Percentiles rank a stretch among this genome's conserved stretches.
Evolutionary conservation across 2,888 invertebrate species (phyloP).

Genomic region (Candidula unifasciata): DNA sequence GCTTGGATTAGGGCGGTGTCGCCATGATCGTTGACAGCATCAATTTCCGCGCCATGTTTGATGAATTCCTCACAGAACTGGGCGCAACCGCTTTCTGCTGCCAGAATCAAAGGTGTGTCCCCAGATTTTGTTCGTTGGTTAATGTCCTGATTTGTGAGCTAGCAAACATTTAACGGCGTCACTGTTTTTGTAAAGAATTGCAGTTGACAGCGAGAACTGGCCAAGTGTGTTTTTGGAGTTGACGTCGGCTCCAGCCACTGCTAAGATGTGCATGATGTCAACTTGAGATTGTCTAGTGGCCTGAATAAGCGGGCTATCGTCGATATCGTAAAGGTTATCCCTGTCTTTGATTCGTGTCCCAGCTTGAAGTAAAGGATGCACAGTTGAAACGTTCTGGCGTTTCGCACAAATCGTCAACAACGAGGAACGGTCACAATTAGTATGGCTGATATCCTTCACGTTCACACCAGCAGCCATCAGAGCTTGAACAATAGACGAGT

Average conservation of each 20-base stretch:
- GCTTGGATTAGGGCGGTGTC: slow-evolving; percentile 42
- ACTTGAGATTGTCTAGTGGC: background rate
- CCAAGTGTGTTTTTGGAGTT: background rate
- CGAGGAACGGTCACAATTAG: background rate
- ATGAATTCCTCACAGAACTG: slow-evolving; percentile 14
- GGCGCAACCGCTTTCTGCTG: slow-evolving; percentile 14
- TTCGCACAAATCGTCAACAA: background rate
- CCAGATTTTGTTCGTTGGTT: slow-evolving; percentile 18
- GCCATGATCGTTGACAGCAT: slow-evolving; percentile 18
- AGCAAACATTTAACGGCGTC: slow-evolving; percentile 17
- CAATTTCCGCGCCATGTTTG: slow-evolving; percentile 24
- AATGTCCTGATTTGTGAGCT: background rate
- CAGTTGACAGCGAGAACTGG: slow-evolving; percentile 16
- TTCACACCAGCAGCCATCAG: slow-evolving; percentile 12
- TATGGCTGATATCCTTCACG: slow-evolving; percentile 7
- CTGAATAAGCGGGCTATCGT: background rate
- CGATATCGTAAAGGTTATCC: background rate
- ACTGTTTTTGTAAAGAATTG: slow-evolving; percentile 6
- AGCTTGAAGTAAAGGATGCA: background rate
- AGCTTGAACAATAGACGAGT: background rate
- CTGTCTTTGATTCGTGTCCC: background rate
- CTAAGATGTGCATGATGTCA: background rate
- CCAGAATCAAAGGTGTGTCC: slow-evolving; percentile 21
- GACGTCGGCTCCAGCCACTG: background rate
- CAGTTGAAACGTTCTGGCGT: background rate